phyloP scores from a whole-genome alignment of 2,888 invertebrate genomes.

The Perithous albicinctus region DNA sequence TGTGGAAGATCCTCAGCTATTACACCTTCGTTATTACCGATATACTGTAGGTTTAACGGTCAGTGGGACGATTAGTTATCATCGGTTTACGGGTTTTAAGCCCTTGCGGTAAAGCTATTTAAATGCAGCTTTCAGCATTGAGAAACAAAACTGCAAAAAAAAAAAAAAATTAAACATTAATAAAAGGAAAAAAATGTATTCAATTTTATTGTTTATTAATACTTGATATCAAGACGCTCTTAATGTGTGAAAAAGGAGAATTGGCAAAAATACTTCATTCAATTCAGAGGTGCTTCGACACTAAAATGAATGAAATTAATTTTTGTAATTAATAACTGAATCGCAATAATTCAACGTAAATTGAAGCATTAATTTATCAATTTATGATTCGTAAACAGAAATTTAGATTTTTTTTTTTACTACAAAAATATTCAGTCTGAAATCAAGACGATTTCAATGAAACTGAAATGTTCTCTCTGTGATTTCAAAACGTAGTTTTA shows the following conservation, averaged over 20 bases:
- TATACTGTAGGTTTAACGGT: neutral
- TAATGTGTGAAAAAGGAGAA: no score
- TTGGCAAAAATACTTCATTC: neutral
- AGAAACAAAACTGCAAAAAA: neutral
- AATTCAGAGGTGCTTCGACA: neutral
- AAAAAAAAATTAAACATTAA: no score
- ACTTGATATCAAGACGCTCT: no score
- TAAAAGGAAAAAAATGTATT: no score
- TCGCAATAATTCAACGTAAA: no score
- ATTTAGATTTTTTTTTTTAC: no score
- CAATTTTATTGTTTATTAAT: no score
- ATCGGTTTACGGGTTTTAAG: neutral
- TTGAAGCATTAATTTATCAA: no score
- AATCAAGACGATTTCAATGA: neutral
- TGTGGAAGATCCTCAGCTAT: neutral
- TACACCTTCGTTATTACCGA: neutral
- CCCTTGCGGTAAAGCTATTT: neutral
- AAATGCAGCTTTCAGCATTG: neutral
- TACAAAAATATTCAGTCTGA: no score
- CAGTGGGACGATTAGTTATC: neutral
- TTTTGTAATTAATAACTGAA: no score
- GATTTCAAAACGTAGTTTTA: neutral
- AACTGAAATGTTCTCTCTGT: no score
- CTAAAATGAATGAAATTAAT: neutral
- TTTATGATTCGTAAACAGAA: no score